Evolutionary conservation across 1,140 invertebrate species (phyloP), one percentile per base, ranked within the genome.

Genomic region (Drosophila sulfurigaster): DNA sequence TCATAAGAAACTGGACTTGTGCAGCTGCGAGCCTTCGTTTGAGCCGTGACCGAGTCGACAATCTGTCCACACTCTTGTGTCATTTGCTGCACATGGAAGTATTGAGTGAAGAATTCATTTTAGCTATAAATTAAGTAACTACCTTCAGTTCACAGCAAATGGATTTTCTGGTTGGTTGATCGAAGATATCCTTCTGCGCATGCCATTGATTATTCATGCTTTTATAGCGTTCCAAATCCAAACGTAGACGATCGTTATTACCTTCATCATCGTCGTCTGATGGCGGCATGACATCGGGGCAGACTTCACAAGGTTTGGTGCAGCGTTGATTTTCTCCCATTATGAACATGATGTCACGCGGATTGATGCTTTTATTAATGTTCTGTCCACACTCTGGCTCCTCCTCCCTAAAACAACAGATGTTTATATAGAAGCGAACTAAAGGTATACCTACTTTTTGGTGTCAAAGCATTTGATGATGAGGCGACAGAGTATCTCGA

Each of bases 141-240:
- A 87, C 83, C 68, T 83, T 88, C 0, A 89, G 64, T 20, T 70
- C 78, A 15, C 68, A 79, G 25, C 75, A 72, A 2, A 78, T 83
- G 2, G 75, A 46, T 6, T 70, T 76, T 0, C 49, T 66, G 0
- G 64, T 25, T 0, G 56, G 49, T 25, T 54, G 63, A 4, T 78
- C 32, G 4, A 57, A 52, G 8, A 71, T 38, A 7, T 63, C 16
- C 8, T 15, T 38, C 5, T 73, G 59, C 0, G 16, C 3, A 43
- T 13, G 25, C 5, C 13, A 51, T 5, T 11, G 45, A 2, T 25
- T 2, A n/a, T 60, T 60, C 1, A 71, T 3, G 8, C 46, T 13
- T 1, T 45, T 35, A 49, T 66, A 72, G 8, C 74, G 60, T 25
- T 38, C 0, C 10, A 72, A 15, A 25, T 76, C 68, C 20, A 72